A percentile compares a stretch with the other conserved stretches of the same genome.
These are phyloP conservation scores for Episyrphus balteatus DNA, from an alignment of 1,140 invertebrate genomes.

Conservation along the genomic window DNA sequence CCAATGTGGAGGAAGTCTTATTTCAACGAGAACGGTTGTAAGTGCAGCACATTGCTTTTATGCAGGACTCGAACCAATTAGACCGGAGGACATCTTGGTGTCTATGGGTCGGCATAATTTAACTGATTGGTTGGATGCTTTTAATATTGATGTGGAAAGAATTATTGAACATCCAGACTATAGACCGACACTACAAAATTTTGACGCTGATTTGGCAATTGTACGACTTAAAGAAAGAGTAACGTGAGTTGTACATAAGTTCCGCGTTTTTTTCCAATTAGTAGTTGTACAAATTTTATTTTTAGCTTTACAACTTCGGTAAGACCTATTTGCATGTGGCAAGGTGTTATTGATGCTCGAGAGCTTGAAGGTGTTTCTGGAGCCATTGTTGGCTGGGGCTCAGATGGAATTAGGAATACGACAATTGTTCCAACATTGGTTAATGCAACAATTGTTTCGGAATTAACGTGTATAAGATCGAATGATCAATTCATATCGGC, in stretches of 20 bases:
- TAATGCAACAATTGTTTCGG: slow-evolving; percentile 13
- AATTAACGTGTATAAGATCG: slow-evolving; percentile 12
- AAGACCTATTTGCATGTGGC: slow-evolving; percentile 30
- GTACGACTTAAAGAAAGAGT: slow-evolving; percentile 15
- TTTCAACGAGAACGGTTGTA: slow-evolving; percentile 18
- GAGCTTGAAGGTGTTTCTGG: slow-evolving; percentile 10
- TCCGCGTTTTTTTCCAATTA: neutral
- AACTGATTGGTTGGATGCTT: slow-evolving; percentile 11
- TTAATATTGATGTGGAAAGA: slow-evolving; percentile 8
- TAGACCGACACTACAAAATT: slow-evolving; percentile 11
- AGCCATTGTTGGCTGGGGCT: slow-evolving; percentile 26
- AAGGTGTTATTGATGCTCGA: slow-evolving; percentile 1
- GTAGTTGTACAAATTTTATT: neutral
- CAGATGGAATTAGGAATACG: slow-evolving; percentile 11
- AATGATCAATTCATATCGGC: slow-evolving; percentile 7
- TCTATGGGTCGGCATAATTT: slow-evolving; percentile 24
- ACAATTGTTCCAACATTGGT: slow-evolving; percentile 10
- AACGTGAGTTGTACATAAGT: slow-evolving; percentile 2
- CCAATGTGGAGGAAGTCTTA: slow-evolving; percentile 15
- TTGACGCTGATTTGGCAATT: slow-evolving; percentile 25
- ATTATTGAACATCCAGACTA: slow-evolving; percentile 21
- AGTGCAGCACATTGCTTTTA: slow-evolving; percentile 28
- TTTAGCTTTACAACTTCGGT: slow-evolving; percentile 13
- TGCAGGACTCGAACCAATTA: neutral
- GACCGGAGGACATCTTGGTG: slow-evolving; percentile 9